Evolutionary conservation across 1,140 invertebrate species (phyloP), one percentile per base, ranked within the genome.

Genomic region (Arion vulgaris): DNA sequence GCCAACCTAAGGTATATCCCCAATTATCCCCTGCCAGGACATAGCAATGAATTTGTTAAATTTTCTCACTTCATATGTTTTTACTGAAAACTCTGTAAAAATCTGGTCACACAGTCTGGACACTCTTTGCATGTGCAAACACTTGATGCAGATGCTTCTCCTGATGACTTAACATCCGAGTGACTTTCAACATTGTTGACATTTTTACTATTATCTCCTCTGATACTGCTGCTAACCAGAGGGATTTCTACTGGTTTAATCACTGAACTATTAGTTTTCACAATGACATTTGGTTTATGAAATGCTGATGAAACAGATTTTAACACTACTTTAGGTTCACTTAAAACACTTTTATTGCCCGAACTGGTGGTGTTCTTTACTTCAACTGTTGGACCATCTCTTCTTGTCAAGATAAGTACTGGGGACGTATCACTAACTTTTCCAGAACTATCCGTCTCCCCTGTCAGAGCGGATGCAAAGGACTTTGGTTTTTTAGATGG

Each of bases 31-130:
- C n/a, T n/a, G n/a, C n/a, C n/a, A n/a, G n/a, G n/a, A n/a, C n/a
- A n/a, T n/a, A n/a, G n/a, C n/a, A n/a, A n/a, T n/a, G n/a, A n/a
- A n/a, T n/a, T n/a, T n/a, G n/a, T n/a, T n/a, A n/a, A n/a, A n/a
- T n/a, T n/a, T n/a, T n/a, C n/a, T n/a, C n/a, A n/a, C n/a, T n/a
- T 11, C 45, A 49, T 19, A 73, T 26, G n/a, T 39, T 73, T 39
- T 28, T 39, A 80, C 19, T 71, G 69, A 81, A 81, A 81, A 62
- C 80, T 81, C 34, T 72, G 41, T 34, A 81, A 57, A 57, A 81
- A 81, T 49, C 80, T 73, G 9, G 80, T 81, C 13, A 81, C 80
- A 81, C 80, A 81, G 26, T 81, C 80, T 51, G 80, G 80, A 57
- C 80, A 81, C 32, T 81, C 80, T 74, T 81, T 73, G 39, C 80